phyloP scores from a whole-genome alignment of 2,888 invertebrate genomes.

The Phortica magna region DNA sequence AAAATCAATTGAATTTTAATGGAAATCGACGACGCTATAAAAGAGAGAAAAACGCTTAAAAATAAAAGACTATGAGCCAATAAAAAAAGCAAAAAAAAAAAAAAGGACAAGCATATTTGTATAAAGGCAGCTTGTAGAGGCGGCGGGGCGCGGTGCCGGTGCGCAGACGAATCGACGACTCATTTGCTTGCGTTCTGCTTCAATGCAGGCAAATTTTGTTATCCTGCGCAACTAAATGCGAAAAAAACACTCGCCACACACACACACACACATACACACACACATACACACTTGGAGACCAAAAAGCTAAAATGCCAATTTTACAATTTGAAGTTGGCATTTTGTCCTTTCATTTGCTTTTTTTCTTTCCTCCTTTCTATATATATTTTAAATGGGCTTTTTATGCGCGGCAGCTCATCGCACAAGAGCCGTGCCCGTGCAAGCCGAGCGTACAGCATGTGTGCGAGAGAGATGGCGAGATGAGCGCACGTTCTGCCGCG shows the following conservation, averaged over 20 bases:
- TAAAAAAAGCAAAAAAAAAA: slow-evolving; percentile 35
- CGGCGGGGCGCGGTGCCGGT: not conserved
- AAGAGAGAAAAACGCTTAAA: slow-evolving; percentile 69
- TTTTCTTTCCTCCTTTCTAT: slow-evolving; percentile 36
- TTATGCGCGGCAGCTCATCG: slow-evolving; percentile 73
- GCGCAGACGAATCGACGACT: not conserved
- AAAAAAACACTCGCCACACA: not conserved
- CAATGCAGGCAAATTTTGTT: slow-evolving; percentile 71
- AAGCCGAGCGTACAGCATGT: no score
- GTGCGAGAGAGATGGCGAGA: not conserved
- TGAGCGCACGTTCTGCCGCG: slow-evolving; percentile 41
- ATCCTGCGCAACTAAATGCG: slow-evolving; percentile 46
- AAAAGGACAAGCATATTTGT: slow-evolving; percentile 45
- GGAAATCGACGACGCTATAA: slow-evolving; percentile 72
- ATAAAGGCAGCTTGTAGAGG: no score
- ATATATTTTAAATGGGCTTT: slow-evolving; percentile 68
- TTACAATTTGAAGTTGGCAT: slow-evolving; percentile 63
- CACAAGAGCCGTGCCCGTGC: no score
- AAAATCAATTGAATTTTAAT: slow-evolving; percentile 72
- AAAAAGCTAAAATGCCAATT: slow-evolving; percentile 70
- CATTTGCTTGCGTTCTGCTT: slow-evolving; percentile 62
- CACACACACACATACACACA: not conserved
- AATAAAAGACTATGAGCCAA: slow-evolving; percentile 42
- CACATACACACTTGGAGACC: not conserved
- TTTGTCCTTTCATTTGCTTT: slow-evolving; percentile 50